phyloP scores from a whole-genome alignment of 2,888 invertebrate species.

The Erebia palarica region DNA sequence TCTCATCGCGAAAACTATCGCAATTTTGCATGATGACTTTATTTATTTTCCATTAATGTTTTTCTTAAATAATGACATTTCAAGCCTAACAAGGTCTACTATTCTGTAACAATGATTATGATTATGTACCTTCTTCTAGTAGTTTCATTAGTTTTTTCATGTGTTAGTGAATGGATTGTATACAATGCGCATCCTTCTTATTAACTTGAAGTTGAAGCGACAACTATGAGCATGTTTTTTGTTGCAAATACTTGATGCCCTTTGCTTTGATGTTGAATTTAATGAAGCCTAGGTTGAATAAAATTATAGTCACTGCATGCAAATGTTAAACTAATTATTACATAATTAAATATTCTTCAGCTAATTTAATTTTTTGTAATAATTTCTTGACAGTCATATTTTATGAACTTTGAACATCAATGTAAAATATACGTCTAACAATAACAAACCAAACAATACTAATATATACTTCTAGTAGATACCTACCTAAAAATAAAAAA shows the following conservation, averaged over 20 bases:
- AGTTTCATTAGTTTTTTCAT: slow-evolving; percentile 7
- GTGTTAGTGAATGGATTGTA: slow-evolving; percentile 34
- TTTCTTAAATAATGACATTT: not conserved
- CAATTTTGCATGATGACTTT: no score
- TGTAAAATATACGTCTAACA: no score
- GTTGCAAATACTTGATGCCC: slow-evolving; percentile 42
- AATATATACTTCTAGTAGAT: no score
- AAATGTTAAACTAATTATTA: slow-evolving; percentile 27
- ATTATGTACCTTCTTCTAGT: not conserved
- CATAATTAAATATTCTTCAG: not conserved
- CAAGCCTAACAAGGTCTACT: not conserved
- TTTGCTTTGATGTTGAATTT: slow-evolving; percentile 42
- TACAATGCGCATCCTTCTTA: slow-evolving; percentile 40
- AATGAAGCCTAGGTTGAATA: slow-evolving; percentile 39
- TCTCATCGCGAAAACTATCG: no score
- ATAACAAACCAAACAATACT: no score
- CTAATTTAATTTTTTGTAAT: no score
- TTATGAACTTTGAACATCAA: no score
- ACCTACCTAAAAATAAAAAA: no score
- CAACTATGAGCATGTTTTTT: slow-evolving; percentile 43
- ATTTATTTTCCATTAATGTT: no score
- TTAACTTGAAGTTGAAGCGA: slow-evolving; percentile 30
- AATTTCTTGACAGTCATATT: no score
- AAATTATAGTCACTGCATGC: slow-evolving; percentile 33
- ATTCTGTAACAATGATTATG: not conserved